Conservation (phyloP, 2,797 vertebrate genomes). For the Gorsachius magnificus region DNA sequence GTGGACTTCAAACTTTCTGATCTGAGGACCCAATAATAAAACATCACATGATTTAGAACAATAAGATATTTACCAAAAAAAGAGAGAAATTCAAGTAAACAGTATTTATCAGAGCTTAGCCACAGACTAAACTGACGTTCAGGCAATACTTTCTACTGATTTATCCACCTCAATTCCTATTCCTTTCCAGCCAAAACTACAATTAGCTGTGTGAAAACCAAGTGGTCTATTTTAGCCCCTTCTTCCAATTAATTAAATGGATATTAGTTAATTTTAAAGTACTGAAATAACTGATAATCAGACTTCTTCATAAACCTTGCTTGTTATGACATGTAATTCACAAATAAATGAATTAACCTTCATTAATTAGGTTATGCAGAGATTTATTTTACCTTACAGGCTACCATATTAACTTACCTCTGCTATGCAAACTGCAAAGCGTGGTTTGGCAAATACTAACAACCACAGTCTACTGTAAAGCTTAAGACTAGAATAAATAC, state of each 20-base stretch:
- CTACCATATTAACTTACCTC: fast-evolving
- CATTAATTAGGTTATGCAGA: background rate
- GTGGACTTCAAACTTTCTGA: background rate
- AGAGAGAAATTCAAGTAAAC: background rate
- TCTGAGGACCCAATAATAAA: background rate
- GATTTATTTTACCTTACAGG: background rate
- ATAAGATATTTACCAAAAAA: background rate
- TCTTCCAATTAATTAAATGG: background rate
- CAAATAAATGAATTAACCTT: background rate
- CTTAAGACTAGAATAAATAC: background rate
- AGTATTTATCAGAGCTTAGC: background rate
- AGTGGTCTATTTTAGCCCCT: fast-evolving
- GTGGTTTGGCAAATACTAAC: background rate
- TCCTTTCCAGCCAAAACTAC: background rate
- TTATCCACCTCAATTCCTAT: background rate
- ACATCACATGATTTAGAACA: background rate
- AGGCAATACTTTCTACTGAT: background rate
- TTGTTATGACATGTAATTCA: background rate
- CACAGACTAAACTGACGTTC: background rate
- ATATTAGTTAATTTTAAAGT: background rate
- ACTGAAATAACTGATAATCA: background rate
- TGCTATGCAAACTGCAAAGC: background rate
- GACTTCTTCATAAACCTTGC: background rate
- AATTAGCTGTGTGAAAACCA: background rate
- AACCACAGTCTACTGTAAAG: background rate